Evolutionary conservation across 2,888 invertebrate genomes (phyloP).

Genomic region (Linnaemya vulpina): DNA sequence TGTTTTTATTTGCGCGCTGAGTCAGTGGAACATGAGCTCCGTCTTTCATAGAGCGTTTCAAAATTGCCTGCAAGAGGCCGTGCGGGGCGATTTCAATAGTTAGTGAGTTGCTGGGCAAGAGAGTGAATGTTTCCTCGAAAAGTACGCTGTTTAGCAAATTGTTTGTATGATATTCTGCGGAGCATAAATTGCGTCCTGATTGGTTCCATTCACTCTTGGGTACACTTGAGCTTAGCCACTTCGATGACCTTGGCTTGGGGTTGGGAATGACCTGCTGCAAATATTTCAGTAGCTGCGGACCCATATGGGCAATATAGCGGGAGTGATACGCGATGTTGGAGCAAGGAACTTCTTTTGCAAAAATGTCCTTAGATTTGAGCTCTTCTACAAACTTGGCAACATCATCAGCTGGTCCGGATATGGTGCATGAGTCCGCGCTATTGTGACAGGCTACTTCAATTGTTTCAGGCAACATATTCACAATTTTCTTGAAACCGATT

Average conservation of each 20-base stretch:
- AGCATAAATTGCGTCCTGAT: conserved; percentile 85
- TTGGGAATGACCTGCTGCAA: conserved; percentile 86
- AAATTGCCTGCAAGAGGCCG: conserved; percentile 86
- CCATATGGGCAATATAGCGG: conserved; percentile 88
- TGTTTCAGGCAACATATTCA: conserved; percentile 87
- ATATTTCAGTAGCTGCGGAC: conserved; percentile 87
- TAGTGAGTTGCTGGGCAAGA: conserved; percentile 86
- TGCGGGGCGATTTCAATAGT: conserved; percentile 88
- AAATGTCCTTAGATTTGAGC: conserved; percentile 87
- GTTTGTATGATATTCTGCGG: conserved; percentile 94
- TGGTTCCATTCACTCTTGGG: conserved; percentile 88
- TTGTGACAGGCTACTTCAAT: conserved; percentile 95
- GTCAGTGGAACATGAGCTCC: conserved; percentile 85
- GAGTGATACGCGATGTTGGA: conserved; percentile 95
- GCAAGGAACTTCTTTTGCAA: conserved; percentile 91
- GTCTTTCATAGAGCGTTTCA: conserved; percentile 85
- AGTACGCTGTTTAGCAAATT: conserved; percentile 87
- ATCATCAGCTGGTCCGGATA: conserved; percentile 90
- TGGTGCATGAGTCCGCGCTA: conserved; percentile 91
- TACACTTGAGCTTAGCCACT: conserved; percentile 93
- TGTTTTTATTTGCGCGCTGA: conserved; percentile 84
- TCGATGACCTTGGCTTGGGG: conserved; percentile 87
- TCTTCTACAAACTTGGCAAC: conserved; percentile 87
- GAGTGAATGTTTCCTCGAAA: conserved; percentile 86
- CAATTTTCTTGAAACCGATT: conserved; percentile 84